phyloP scores from a whole-genome alignment of 1,140 invertebrate genomes.

The Chrysopa pallens region DNA sequence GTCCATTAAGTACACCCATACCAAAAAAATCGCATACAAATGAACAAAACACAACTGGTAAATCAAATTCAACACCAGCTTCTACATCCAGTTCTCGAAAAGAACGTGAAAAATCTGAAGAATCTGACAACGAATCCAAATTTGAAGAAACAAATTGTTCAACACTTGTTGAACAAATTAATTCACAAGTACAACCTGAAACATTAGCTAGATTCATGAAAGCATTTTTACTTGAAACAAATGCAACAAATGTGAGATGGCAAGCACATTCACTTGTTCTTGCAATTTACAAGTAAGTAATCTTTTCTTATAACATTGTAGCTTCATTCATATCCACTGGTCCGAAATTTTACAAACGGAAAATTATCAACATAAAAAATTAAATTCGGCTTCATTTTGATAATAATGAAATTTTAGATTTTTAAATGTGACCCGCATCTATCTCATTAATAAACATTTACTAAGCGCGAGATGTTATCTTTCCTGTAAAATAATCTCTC shows the following conservation, averaged over 20 bases:
- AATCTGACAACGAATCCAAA: conserved; percentile 42
- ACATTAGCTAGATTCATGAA: conserved; percentile 66
- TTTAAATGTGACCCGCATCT: too few relatives aligned
- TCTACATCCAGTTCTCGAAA: conserved; percentile 18
- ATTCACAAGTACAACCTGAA: conserved; percentile 44
- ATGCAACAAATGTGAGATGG: conserved; percentile 83
- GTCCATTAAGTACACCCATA: conserved; percentile 23
- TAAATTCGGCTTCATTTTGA: too few relatives aligned
- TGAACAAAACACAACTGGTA: conserved; percentile 3
- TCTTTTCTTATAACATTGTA: too few relatives aligned
- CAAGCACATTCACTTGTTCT: conserved; percentile 79
- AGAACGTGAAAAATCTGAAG: conserved; percentile 47
- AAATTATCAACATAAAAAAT: too few relatives aligned
- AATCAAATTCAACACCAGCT: conserved; percentile 11
- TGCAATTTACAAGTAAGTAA: conserved; percentile 62
- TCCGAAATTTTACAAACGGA: too few relatives aligned
- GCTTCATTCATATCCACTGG: too few relatives aligned
- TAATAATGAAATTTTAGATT: too few relatives aligned
- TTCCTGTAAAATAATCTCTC: too few relatives aligned
- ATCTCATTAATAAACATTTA: too few relatives aligned
- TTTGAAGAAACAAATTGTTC: conserved; percentile 53
- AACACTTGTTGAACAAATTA: conserved; percentile 51
- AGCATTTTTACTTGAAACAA: conserved; percentile 84
- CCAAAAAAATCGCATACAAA: conserved; percentile 6
- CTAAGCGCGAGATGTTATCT: too few relatives aligned